Conservation (phyloP, 1,140 invertebrate species). For the Acromyrmex charruanus region DNA sequence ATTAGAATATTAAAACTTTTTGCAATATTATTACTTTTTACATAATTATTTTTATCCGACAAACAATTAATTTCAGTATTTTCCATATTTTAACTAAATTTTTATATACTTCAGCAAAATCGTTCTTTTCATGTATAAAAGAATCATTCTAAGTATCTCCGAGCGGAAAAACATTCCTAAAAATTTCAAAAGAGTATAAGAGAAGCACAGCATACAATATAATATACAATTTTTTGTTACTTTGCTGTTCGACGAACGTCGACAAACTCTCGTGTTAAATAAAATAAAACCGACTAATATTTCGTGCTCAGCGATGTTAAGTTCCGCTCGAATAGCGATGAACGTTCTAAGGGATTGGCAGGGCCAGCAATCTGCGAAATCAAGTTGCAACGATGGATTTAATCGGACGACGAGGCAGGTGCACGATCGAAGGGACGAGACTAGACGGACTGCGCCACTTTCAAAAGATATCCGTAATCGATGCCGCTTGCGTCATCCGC, state of each 20-base stretch:
- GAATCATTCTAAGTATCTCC: not conserved
- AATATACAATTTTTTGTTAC: not conserved
- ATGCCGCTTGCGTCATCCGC: slow-evolving; percentile 60
- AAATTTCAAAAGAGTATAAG: not conserved
- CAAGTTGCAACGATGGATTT: slow-evolving; percentile 56
- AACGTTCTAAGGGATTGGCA: not conserved
- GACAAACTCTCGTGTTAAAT: not conserved
- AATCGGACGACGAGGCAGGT: slow-evolving; percentile 31
- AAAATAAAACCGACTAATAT: not conserved
- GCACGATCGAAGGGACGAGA: slow-evolving; percentile 21
- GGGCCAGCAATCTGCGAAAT: not conserved
- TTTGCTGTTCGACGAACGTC: not conserved
- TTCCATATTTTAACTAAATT: no score
- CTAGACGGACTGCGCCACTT: slow-evolving; percentile 12
- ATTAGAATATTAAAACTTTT: no score
- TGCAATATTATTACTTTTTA: no score
- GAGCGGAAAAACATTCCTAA: not conserved
- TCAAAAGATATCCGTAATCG: slow-evolving; percentile 56
- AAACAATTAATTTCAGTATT: no score
- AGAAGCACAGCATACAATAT: not conserved
- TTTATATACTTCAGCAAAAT: no score
- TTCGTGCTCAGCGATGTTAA: not conserved
- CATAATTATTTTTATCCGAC: no score
- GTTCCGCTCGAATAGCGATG: not conserved
- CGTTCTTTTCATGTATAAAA: not conserved